Conservation (phyloP, 2,797 vertebrate species). For the Labeo calbasu region DNA sequence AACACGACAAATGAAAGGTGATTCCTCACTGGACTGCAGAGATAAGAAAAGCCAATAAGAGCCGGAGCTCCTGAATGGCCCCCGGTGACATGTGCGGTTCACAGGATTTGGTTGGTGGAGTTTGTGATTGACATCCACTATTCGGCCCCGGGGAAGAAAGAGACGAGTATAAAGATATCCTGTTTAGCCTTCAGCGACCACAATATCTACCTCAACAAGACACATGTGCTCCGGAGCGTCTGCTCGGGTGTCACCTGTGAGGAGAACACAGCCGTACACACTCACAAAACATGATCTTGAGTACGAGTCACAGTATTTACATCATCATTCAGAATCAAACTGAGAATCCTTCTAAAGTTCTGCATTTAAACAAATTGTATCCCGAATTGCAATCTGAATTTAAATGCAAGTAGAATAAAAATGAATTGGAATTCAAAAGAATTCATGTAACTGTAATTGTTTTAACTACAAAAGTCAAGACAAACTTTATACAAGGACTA, state of each 20-base stretch:
- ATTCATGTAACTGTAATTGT: background rate
- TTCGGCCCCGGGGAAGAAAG: conserved; percentile 76
- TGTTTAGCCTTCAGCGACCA: conserved; percentile 61
- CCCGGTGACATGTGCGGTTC: conserved; percentile 83
- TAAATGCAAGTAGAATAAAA: background rate
- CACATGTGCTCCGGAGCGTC: conserved; percentile 5
- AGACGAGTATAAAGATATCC: conserved; percentile 69
- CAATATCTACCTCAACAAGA: conserved; percentile 17
- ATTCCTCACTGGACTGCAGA: conserved; percentile 77
- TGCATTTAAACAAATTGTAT: too few relatives aligned
- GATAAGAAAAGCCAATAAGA: conserved; percentile 84
- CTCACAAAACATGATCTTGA: background rate
- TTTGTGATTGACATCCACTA: conserved; percentile 76
- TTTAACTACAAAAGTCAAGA: background rate
- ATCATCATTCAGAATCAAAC: background rate
- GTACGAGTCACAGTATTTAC: background rate
- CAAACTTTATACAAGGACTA: background rate
- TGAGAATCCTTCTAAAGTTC: background rate
- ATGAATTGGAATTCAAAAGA: background rate
- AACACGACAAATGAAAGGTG: conserved; percentile 75
- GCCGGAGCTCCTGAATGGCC: conserved; percentile 75
- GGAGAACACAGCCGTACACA: background rate
- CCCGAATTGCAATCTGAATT: too few relatives aligned
- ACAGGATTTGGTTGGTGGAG: conserved; percentile 79
- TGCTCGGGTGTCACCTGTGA: conserved; percentile 29